phyloP scores from a whole-genome alignment of 2,797 vertebrate species.

The Sebastes steindachneri region DNA sequence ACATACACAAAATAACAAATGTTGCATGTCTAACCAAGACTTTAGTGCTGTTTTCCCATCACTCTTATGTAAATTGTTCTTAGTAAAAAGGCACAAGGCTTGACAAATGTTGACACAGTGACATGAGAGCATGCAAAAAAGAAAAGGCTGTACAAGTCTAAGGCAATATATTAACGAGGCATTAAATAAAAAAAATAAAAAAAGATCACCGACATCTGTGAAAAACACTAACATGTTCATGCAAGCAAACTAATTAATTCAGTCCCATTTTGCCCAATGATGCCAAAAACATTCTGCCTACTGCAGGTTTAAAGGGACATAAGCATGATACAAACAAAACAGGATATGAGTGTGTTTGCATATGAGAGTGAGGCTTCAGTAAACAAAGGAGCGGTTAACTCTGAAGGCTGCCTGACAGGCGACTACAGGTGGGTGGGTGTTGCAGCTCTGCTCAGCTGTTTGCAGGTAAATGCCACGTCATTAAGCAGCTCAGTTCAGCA shows the following conservation, averaged over 20 bases:
- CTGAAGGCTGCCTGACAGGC: neutral
- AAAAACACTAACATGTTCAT: too few relatives aligned
- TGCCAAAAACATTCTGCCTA: too few relatives aligned
- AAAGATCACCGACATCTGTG: too few relatives aligned
- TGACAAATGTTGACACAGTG: neutral
- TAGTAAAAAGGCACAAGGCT: neutral
- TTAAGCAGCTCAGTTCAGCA: neutral
- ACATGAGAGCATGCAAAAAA: conserved; percentile 1
- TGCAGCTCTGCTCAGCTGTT: neutral
- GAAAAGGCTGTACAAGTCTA: too few relatives aligned
- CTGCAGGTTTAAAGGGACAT: neutral
- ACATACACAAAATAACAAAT: neutral
- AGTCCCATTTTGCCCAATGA: too few relatives aligned
- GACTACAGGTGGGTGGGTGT: neutral
- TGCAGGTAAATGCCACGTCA: conserved; percentile 16
- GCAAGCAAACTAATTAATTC: too few relatives aligned
- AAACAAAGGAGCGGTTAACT: neutral
- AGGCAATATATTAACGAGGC: too few relatives aligned
- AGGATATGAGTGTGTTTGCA: neutral
- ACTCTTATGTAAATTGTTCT: neutral
- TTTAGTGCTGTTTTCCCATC: neutral
- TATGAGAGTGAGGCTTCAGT: neutral
- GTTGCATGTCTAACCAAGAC: neutral
- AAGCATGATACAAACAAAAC: neutral
- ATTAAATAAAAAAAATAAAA: too few relatives aligned